Conservation (phyloP, 35 echinoderm and acorn worm genomes). For the Anneissia japonica region DNA sequence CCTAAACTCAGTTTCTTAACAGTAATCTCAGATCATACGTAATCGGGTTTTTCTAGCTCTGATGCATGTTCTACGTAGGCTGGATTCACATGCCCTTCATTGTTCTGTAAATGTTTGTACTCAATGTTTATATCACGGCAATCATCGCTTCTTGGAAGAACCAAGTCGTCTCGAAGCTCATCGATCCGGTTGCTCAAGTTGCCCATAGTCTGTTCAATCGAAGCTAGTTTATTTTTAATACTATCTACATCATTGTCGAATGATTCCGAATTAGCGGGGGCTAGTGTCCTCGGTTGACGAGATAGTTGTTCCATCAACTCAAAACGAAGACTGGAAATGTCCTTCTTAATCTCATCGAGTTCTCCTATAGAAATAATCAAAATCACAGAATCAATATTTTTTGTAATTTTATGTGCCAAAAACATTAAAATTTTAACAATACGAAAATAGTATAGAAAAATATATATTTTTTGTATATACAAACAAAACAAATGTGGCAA, state of each 20-base stretch:
- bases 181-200: conserved; percentile 13
- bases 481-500: no score
- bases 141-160: background rate
- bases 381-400: no score
- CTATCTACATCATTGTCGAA: background rate
- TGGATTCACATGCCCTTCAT: background rate
- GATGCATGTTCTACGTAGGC: background rate
- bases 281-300: conserved; percentile 1
- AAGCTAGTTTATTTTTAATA: conserved; percentile 2
- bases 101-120: background rate
- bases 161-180: conserved; percentile 1
- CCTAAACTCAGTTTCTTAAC: no score
- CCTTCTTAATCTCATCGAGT: conserved; percentile 97
- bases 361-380: conserved; percentile 46
- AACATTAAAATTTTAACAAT: background rate
- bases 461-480: no score
- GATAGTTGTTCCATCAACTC: conserved; percentile 75
- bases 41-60: background rate
- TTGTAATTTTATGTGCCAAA: no score
- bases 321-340: conserved; percentile 86
- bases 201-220: conserved; percentile 7
- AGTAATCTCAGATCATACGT: no score
- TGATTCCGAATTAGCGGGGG: background rate
- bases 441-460: background rate
- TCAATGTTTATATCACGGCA: background rate